These are phyloP conservation scores for Neopelma chrysocephalum DNA, from an alignment of 2,797 vertebrate species.

Conservation along the genomic window DNA sequence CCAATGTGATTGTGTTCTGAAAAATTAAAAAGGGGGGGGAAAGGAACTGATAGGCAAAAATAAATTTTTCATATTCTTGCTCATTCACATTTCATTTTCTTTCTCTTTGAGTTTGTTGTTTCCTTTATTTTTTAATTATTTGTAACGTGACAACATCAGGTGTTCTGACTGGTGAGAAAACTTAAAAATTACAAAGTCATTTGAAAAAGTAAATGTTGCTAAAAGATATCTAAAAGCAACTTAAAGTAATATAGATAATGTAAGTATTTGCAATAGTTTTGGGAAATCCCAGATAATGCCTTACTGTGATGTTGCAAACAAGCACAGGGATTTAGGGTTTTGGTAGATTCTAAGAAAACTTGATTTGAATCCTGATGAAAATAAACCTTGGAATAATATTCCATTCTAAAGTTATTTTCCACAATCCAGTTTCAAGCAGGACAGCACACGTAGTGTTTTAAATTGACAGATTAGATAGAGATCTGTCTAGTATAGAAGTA, in stretches of 20 bases:
- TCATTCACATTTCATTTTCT: not conserved
- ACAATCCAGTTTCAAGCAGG: not conserved
- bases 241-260: not conserved
- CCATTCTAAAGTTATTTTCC: not conserved
- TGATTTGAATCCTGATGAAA: not conserved
- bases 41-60: not conserved
- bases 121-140: not conserved
- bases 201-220: not conserved
- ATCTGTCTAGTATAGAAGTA: not conserved
- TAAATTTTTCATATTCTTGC: not conserved
- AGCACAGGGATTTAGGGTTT: not conserved
- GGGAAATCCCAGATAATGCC: not conserved
- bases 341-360: not conserved
- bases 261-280: not conserved
- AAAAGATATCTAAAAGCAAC: not conserved
- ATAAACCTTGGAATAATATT: not conserved
- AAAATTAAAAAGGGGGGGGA: not conserved
- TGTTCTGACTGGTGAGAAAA: not conserved
- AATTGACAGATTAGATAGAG: not conserved
- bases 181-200: not conserved
- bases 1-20: not conserved
- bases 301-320: not conserved
- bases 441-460: not conserved
- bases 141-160: not conserved
- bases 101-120: not conserved